phyloP scores from a whole-genome alignment of 2,888 invertebrate genomes.

The Scaptomyza parva region DNA sequence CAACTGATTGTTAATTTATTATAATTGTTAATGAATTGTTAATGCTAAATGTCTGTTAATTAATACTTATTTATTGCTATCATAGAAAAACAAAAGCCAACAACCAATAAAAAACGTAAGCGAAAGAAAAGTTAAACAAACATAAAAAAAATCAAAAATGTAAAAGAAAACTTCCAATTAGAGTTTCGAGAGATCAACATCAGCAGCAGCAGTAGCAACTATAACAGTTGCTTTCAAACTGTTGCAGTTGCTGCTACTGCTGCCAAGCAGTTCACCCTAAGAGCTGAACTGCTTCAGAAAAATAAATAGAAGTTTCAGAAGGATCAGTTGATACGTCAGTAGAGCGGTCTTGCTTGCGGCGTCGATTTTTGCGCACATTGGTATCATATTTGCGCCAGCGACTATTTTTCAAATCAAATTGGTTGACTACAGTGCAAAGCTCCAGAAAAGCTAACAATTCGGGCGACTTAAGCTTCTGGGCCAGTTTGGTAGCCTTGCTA shows the following conservation, averaged over 20 bases:
- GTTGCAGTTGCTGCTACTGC: background rate
- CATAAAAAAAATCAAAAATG: background rate
- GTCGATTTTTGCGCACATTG: background rate
- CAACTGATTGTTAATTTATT: slow-evolving; percentile 55
- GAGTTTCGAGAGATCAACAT: background rate
- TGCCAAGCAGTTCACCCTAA: background rate
- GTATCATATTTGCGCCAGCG: slow-evolving; percentile 11
- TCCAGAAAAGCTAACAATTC: slow-evolving; percentile 59
- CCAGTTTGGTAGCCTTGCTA: slow-evolving; percentile 60
- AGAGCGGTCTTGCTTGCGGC: background rate
- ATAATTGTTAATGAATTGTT: slow-evolving; percentile 71
- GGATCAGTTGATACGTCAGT: background rate
- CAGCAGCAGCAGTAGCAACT: background rate
- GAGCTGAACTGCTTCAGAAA: background rate
- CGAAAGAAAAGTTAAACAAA: slow-evolving; percentile 17
- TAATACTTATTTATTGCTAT: slow-evolving; percentile 70
- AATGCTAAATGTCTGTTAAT: slow-evolving; percentile 67
- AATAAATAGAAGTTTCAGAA: background rate
- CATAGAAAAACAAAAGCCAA: slow-evolving; percentile 22
- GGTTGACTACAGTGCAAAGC: slow-evolving; percentile 65
- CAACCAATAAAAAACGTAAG: slow-evolving; percentile 27
- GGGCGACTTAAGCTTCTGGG: slow-evolving; percentile 49
- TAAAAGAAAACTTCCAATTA: background rate
- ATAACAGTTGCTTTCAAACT: background rate
- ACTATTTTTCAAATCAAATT: slow-evolving; percentile 51